Conservation (phyloP, 2,113 vertebrate species). For the Pampusana beccarii region DNA sequence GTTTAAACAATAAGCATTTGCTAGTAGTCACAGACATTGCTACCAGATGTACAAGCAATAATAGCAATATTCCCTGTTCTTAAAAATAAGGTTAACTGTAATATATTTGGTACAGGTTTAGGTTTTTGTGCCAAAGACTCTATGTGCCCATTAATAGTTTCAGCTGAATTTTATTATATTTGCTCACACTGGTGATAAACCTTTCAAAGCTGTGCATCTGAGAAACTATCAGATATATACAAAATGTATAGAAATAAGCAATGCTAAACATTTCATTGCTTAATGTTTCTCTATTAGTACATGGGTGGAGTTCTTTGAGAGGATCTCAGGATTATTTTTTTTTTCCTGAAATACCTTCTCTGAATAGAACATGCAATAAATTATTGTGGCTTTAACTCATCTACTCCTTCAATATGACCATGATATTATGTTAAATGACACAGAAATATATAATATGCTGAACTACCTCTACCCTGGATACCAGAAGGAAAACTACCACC, state of each 20-base stretch:
- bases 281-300: neutral
- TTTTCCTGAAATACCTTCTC: constrained; percentile 8
- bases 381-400: constrained; percentile 56
- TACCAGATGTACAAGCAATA: neutral
- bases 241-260: neutral
- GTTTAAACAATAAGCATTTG: neutral
- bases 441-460: constrained; percentile 61
- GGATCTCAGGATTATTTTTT: neutral
- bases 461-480: constrained; percentile 47
- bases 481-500: constrained; percentile 64
- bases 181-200: neutral
- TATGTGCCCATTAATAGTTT: neutral
- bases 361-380: constrained; percentile 34
- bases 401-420: constrained; percentile 33
- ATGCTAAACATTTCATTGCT: neutral
- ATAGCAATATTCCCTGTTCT: neutral
- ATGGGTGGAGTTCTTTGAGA: neutral
- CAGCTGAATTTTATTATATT: neutral
- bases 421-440: constrained; percentile 63
- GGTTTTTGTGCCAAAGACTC: neutral
- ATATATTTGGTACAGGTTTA: neutral
- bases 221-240: neutral
- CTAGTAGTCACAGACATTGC: neutral
- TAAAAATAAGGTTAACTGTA: neutral
- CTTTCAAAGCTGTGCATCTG: neutral